Evolutionary conservation across 2,113 vertebrate genomes (phyloP).

Genomic region (Sarotherodon lohbergeri): DNA sequence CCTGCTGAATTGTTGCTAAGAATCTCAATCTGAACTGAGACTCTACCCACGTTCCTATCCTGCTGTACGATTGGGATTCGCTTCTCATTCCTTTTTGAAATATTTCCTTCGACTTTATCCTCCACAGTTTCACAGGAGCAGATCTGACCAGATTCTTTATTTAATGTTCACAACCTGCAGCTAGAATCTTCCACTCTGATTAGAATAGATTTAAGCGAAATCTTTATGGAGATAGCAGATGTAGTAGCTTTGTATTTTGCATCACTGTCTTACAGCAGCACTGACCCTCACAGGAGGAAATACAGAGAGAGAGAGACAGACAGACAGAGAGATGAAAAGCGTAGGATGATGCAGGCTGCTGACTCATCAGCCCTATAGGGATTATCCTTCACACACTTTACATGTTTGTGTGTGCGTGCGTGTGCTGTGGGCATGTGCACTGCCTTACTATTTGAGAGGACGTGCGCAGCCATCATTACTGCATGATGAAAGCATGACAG

Average conservation of each 20-base stretch:
- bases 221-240: not conserved
- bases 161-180: not conserved
- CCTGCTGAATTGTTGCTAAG: conserved; percentile 28
- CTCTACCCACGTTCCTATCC: not conserved
- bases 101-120: not conserved
- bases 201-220: not conserved
- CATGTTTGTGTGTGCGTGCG: not conserved
- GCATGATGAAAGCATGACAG: conserved; percentile 25
- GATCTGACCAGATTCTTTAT: not conserved
- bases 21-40: conserved; percentile 10
- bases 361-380: conserved; percentile 56
- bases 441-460: conserved; percentile 12
- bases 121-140: not conserved
- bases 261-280: not conserved
- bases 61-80: not conserved
- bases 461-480: not conserved
- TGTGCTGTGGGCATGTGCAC: not conserved
- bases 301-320: not conserved
- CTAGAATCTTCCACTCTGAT: not conserved
- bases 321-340: conserved; percentile 9
- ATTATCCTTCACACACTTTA: conserved; percentile 23
- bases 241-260: not conserved
- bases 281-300: not conserved
- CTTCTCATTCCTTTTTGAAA: not conserved
- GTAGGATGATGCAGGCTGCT: conserved; percentile 48